Evolutionary conservation across 2,113 vertebrate genomes (phyloP).

Genomic region (Orientallactaga bullata): DNA sequence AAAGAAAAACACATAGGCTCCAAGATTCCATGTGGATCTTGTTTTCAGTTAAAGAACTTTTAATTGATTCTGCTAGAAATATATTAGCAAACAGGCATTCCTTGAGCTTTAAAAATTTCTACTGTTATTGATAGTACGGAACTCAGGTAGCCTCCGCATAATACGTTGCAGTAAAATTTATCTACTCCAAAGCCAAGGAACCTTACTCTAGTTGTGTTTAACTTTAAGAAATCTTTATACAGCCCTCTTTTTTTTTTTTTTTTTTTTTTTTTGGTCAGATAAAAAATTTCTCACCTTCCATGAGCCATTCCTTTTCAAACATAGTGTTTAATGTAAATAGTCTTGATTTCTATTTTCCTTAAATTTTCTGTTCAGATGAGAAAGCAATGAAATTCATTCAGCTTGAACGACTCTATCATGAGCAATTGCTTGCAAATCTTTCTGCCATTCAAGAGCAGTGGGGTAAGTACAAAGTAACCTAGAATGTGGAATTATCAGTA

Average conservation of each 20-base stretch:
- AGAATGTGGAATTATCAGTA: neutral
- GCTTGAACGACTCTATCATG: slow-evolving; percentile 95
- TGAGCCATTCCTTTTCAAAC: slow-evolving; percentile 42
- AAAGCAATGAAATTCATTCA: slow-evolving; percentile 96
- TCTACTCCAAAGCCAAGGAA: slow-evolving; percentile 37
- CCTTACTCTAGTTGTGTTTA: neutral
- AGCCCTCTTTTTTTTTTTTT: slow-evolving; percentile 22
- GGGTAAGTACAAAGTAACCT: slow-evolving; percentile 88
- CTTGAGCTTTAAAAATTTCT: slow-evolving; percentile 34
- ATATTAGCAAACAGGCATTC: neutral
- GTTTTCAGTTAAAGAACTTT: slow-evolving; percentile 13
- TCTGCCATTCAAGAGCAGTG: slow-evolving; percentile 94
- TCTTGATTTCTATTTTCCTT: slow-evolving; percentile 82
- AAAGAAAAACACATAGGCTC: neutral
- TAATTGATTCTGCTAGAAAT: neutral
- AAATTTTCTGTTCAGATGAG: slow-evolving; percentile 91
- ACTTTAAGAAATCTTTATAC: slow-evolving; percentile 37
- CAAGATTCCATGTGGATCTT: neutral
- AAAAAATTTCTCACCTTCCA: slow-evolving; percentile 5
- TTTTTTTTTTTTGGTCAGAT: slow-evolving; percentile 31
- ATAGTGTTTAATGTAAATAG: neutral
- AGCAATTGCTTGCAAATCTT: slow-evolving; percentile 95
- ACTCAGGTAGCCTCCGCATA: neutral
- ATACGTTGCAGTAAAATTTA: neutral
- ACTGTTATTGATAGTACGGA: neutral